Evolutionary conservation across 2,113 vertebrate species (phyloP).

Genomic region (Actenoides hombroni): DNA sequence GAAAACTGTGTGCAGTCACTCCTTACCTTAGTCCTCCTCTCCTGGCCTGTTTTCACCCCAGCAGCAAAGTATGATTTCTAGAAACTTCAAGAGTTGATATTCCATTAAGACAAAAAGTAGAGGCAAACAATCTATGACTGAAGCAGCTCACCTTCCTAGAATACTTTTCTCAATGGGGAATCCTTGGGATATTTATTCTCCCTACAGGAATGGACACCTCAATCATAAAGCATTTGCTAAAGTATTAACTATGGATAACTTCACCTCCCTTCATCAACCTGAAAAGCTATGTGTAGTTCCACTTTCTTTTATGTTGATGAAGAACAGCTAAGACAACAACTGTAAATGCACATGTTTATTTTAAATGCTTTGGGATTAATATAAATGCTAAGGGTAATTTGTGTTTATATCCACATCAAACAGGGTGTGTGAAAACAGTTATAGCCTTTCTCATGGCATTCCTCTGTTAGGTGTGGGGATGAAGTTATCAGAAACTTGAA

Average conservation of each 20-base stretch:
- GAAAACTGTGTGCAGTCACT: not conserved
- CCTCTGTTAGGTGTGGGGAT: not conserved
- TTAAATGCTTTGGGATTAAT: not conserved
- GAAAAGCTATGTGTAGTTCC: not conserved
- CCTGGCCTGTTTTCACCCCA: not conserved
- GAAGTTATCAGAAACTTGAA: not conserved
- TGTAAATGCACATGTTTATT: not conserved
- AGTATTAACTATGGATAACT: not conserved
- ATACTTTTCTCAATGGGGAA: not conserved
- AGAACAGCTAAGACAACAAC: not conserved
- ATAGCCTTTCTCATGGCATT: not conserved
- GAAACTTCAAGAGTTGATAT: not conserved
- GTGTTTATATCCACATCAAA: not conserved
- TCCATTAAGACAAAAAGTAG: not conserved
- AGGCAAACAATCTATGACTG: not conserved
- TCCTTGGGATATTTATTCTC: not conserved
- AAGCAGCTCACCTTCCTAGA: not conserved
- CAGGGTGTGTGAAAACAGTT: not conserved
- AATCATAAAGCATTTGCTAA: not conserved
- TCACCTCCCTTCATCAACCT: not conserved
- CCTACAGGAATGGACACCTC: not conserved
- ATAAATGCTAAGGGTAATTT: not conserved
- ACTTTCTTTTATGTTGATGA: not conserved
- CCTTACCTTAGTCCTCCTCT: not conserved
- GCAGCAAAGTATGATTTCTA: not conserved